Evolutionary conservation across 2,888 invertebrate species (phyloP).

Genomic region (Panopea generosa): DNA sequence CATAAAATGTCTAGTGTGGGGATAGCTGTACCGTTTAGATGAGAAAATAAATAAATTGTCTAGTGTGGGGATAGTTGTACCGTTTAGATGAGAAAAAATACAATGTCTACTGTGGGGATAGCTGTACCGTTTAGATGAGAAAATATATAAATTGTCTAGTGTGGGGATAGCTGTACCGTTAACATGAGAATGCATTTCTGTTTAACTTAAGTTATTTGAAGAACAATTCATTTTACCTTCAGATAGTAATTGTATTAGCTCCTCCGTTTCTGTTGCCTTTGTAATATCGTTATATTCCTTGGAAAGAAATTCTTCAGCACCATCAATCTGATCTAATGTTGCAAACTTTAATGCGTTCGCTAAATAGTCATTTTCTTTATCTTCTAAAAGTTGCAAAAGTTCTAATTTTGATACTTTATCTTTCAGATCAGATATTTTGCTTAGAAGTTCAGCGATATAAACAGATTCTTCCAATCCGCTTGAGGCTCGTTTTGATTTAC

Average conservation of each 20-base stretch:
- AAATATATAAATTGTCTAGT: no score
- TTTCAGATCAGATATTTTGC: constrained; percentile 54
- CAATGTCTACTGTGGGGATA: no score
- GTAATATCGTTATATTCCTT: constrained; percentile 65
- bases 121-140: no score
- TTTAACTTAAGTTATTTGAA: no score
- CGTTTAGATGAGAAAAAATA: no score
- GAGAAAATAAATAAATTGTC: no score
- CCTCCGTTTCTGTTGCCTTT: constrained; percentile 65
- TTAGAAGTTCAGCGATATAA: constrained; percentile 50
- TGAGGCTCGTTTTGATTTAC: constrained; percentile 59
- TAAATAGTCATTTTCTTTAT: constrained; percentile 76
- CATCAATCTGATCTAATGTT: constrained; percentile 71
- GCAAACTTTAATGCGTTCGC: constrained; percentile 76
- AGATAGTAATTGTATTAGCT: constrained; percentile 56
- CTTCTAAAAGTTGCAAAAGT: constrained; percentile 64
- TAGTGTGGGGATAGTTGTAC: no score
- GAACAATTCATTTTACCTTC: no score
- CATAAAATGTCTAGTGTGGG: no score
- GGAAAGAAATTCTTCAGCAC: constrained; percentile 48
- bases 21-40: no score
- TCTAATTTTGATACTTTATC: constrained; percentile 48
- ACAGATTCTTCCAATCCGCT: constrained; percentile 13
- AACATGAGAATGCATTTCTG: no score
- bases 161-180: no score